phyloP scores from a whole-genome alignment of 2,797 vertebrate species.

The Eulemur rubriventer region DNA sequence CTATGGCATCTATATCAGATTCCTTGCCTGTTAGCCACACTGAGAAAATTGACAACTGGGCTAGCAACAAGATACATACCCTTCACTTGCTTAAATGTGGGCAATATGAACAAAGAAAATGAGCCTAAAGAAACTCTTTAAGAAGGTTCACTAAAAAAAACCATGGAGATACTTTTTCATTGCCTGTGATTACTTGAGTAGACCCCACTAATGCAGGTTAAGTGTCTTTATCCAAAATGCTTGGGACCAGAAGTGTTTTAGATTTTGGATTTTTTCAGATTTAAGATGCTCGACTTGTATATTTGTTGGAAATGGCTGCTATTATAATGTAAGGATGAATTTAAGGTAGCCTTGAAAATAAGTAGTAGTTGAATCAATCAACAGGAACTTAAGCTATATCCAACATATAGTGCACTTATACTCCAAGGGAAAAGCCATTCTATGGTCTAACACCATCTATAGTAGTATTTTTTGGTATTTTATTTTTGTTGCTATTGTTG shows the following conservation, averaged over 20 bases:
- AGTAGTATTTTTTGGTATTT: background rate
- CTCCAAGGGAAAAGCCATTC: background rate
- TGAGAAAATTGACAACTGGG: background rate
- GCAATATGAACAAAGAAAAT: background rate
- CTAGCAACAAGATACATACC: background rate
- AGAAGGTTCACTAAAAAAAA: background rate
- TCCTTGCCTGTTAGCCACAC: background rate
- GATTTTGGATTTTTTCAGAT: background rate
- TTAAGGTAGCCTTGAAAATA: slow-evolving; percentile 13
- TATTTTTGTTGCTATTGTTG: background rate
- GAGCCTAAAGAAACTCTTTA: background rate
- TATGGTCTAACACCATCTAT: background rate
- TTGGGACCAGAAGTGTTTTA: background rate
- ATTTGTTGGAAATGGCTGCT: slow-evolving; percentile 14
- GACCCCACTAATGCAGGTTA: background rate
- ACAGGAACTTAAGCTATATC: background rate
- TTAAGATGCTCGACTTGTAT: background rate
- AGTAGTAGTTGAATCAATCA: background rate
- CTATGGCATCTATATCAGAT: background rate
- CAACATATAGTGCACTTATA: background rate
- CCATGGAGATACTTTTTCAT: background rate
- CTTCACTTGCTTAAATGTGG: background rate
- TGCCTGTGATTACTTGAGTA: background rate
- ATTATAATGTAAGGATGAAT: background rate
- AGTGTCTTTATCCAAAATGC: background rate